Evolutionary conservation across 2,888 invertebrate species (phyloP), one percentile per base, ranked within the genome.

Genomic region (Vandiemenella viatica): DNA sequence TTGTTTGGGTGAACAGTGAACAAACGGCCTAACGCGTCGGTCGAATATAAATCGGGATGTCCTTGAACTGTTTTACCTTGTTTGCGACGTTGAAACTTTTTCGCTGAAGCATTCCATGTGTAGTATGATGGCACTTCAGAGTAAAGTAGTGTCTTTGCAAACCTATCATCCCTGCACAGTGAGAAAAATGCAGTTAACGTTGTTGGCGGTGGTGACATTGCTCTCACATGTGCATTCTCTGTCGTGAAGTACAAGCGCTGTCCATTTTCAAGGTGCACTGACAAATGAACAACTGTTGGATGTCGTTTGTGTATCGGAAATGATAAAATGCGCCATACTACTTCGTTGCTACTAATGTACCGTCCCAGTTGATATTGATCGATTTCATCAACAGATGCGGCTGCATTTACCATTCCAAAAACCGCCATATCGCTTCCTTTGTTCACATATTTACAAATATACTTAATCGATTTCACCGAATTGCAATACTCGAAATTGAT

Each of bases 1-100:
- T 62, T 52, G 15, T 46, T 60, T 20, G 59, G 60, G 58, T 60
- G 57, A 23, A 62, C 59, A 43, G 58, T 57, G 46, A 61, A 71
- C 52, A 63, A 16, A n/a, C 59, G 55, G 37, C 59, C 60, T 20
- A 52, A 46, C 42, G 51, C 45, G 17, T 43, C 43, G 22, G 53
- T 45, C 23, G 20, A 50, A 22, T 50, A 53, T 53, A 53, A 22
- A 48, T 49, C 48, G 20, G 45, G 50, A 53, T 52, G 42, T 47
- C 45, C 49, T 23, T 15, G 15, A 45, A 54, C 55, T 51, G 50
- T 51, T 50, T 57, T 54, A 13, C 46, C 46, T 41, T 46, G 41
- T 43, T 46, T 46, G 5, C 40, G 41, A 18, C 17, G 41, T 40
- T 46, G 19, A 17, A 37, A 46, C 21, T 46, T 43, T 21, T 47